These are phyloP conservation scores for Turritopsis rubra DNA, from an alignment of 30 jellyfish, hydroid and myxozoan species.

Conservation along the genomic window DNA sequence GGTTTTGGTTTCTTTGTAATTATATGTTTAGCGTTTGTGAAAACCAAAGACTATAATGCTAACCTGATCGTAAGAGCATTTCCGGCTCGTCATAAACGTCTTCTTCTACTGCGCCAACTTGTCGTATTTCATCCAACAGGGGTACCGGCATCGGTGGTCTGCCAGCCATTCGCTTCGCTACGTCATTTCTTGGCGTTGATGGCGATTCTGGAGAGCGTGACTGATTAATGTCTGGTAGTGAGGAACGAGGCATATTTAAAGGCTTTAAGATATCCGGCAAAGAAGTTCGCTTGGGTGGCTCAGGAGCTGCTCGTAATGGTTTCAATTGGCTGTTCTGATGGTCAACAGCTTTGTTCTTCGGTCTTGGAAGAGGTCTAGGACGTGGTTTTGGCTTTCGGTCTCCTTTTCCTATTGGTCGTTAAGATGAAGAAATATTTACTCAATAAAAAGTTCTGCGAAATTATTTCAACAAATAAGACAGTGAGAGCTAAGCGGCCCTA, in stretches of 20 bases:
- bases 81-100: slow-evolving; percentile 88
- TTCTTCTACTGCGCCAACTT: slow-evolving; percentile 48
- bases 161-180: not conserved
- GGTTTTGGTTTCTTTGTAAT: not conserved
- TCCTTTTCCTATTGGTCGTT: not conserved
- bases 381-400: slow-evolving; percentile 86
- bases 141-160: slow-evolving; percentile 44
- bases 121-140: slow-evolving; percentile 22
- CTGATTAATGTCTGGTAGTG: slow-evolving; percentile 14
- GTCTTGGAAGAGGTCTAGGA: slow-evolving; percentile 79
- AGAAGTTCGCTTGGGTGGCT: slow-evolving; percentile 12
- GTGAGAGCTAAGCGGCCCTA: too few relatives aligned
- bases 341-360: slow-evolving; percentile 20
- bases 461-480: too few relatives aligned
- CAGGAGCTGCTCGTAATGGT: slow-evolving; percentile 23
- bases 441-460: too few relatives aligned
- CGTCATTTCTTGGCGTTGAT: slow-evolving; percentile 1
- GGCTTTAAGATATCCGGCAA: slow-evolving; percentile 23
- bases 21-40: not conserved
- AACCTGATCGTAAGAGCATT: slow-evolving; percentile 78
- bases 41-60: not conserved
- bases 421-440: too few relatives aligned
- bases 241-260: slow-evolving; percentile 29
- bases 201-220: slow-evolving; percentile 18
- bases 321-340: not conserved